phyloP scores from a whole-genome alignment of 1,140 invertebrate species.

The Panagrolaimus sp. region DNA sequence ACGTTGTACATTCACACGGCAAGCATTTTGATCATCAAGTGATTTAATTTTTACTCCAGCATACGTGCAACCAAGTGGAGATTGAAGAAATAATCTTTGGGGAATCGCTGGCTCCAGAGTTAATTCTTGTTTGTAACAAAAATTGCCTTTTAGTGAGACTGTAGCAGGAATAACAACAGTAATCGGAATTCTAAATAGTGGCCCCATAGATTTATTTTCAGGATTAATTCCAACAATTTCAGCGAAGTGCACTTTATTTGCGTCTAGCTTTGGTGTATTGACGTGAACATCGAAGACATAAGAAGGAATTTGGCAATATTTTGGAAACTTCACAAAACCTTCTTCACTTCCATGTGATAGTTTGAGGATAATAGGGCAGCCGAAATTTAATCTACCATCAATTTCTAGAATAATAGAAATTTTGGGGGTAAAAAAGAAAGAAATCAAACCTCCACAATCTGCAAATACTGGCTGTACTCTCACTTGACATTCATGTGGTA shows the following conservation, averaged over 20 bases:
- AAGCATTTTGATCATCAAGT: too few relatives aligned
- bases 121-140: conserved; percentile 61
- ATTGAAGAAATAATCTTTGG: conserved; percentile 75
- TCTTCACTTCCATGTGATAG: background rate
- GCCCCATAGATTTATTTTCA: conserved; percentile 75
- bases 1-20: too few relatives aligned
- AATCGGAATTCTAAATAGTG: conserved; percentile 82
- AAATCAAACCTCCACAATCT: conserved; percentile 64
- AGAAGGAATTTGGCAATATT: conserved; percentile 70
- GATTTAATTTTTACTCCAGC: background rate
- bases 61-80: conserved; percentile 69
- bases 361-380: too few relatives aligned
- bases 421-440: too few relatives aligned
- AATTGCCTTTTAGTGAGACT: conserved; percentile 17
- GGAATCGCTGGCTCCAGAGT: conserved; percentile 76
- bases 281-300: conserved; percentile 65
- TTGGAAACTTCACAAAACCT: conserved; percentile 16
- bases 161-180: conserved; percentile 73
- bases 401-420: background rate
- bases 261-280: conserved; percentile 69
- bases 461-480: conserved; percentile 77
- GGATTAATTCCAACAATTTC: conserved; percentile 63
- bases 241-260: conserved; percentile 65
- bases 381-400: too few relatives aligned
- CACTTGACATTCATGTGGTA: conserved; percentile 69